A percentile compares a stretch with the other conserved stretches of the same genome.
phyloP scores from a whole-genome alignment of 2,888 invertebrate genomes.

The Hypolimnas misippus region DNA sequence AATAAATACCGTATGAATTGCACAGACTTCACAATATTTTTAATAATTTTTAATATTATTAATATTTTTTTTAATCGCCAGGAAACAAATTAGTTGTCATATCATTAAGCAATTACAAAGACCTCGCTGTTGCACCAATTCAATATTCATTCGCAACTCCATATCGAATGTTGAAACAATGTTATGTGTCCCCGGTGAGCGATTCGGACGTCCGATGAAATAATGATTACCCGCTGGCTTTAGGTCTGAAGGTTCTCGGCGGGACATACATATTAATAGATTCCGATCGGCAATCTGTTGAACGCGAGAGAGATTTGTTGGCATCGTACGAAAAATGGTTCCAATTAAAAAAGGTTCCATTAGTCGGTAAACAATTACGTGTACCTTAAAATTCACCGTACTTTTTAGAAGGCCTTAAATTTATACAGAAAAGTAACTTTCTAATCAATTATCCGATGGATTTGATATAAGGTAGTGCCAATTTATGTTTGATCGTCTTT shows the following conservation, averaged over 20 bases:
- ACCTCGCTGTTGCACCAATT: slow-evolving; percentile 25
- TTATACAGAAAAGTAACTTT: background rate
- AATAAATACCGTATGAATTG: no score
- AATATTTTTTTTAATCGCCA: no score
- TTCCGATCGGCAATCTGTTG: slow-evolving; percentile 67
- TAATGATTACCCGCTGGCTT: slow-evolving; percentile 59
- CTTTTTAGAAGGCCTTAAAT: background rate
- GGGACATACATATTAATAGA: slow-evolving; percentile 62
- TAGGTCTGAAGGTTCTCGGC: slow-evolving; percentile 44
- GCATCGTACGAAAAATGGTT: slow-evolving; percentile 3
- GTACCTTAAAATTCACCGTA: background rate
- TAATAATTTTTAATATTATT: no score
- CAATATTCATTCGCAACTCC: slow-evolving; percentile 32
- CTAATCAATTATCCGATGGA: background rate
- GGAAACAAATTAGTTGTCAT: background rate
- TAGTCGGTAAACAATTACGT: background rate
- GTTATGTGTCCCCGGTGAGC: slow-evolving; percentile 65
- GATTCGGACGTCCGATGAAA: slow-evolving; percentile 64
- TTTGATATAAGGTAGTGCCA: slow-evolving; percentile 27
- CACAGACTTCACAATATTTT: no score
- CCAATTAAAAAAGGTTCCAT: background rate
- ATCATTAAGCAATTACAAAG: background rate
- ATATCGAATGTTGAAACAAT: slow-evolving; percentile 44
- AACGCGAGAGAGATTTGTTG: slow-evolving; percentile 47
- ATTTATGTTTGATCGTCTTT: slow-evolving; percentile 30